Conservation (phyloP, 2,797 vertebrate species). For the Anableps anableps region DNA sequence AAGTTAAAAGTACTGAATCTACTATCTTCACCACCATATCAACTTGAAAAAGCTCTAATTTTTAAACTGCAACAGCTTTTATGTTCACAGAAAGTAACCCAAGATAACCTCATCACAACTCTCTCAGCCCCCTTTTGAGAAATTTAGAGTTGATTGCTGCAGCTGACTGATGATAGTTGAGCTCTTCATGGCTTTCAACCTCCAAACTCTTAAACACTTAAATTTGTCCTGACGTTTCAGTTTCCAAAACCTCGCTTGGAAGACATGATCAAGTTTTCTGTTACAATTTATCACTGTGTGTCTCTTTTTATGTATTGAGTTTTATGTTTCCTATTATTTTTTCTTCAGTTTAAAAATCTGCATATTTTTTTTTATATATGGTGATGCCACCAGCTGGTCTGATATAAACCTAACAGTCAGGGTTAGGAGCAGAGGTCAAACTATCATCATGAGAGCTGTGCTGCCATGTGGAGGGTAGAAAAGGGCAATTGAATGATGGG, state of each 20-base stretch:
- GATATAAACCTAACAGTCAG: constrained; percentile 8
- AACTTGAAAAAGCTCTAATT: neutral
- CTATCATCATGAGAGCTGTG: constrained; percentile 31
- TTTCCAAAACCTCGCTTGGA: constrained; percentile 3
- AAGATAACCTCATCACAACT: constrained; percentile 6
- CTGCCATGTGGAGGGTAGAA: constrained; percentile 43
- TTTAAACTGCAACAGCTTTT: neutral
- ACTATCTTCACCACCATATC: neutral
- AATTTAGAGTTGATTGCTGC: constrained; percentile 16
- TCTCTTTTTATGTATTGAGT: neutral
- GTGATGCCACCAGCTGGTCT: constrained; percentile 12
- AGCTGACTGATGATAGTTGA: constrained; percentile 24
- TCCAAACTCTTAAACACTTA: constrained; percentile 13
- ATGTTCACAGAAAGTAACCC: neutral
- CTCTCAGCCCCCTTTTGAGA: constrained; percentile 9
- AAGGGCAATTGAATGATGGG: constrained; percentile 51
- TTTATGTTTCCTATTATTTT: neutral
- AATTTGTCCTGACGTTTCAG: constrained; percentile 9
- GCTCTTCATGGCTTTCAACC: constrained; percentile 10
- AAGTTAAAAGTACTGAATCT: neutral
- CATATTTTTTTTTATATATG: neutral
- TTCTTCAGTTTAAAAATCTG: neutral
- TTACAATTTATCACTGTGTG: neutral
- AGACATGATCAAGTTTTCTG: neutral
- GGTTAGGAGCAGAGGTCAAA: constrained; percentile 29